Base-by-base conservation (phyloP, 2,113 vertebrate genomes). In the Psophia crepitans region DNA sequence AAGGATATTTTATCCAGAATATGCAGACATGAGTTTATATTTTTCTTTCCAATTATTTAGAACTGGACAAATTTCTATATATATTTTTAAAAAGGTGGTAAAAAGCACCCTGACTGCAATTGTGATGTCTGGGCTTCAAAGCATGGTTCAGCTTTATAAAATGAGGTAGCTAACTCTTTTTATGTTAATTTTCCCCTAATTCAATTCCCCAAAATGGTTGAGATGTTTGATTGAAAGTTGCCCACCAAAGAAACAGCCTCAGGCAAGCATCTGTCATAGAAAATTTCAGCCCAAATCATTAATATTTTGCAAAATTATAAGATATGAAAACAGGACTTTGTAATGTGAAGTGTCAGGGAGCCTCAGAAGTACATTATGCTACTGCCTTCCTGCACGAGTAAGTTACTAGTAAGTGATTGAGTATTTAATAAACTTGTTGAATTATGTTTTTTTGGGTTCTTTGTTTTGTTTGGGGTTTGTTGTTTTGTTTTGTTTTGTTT, bases 281-380 rank as follows among this genome's bases (percentile, higher is more conserved):
- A 95, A 87, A 75, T 43, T 58, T 84, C 28, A 89, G 26, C 41
- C 80, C 44, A 84, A 64, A 91, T 82, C 65, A 91, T 95, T 87
- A 91, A 73, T 95, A 95, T 90, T 91, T 91, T 84, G 53, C 63
- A 85, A 76, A 96, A 83, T 85, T 73, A 54, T 64, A 76, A 91
- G 11, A 9, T 69, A 8, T 82, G 43, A 87, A 86, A 84, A 74
- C 7, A 73, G 15, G 4, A 7, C 82, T 87, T 82, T 93, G 33
- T 91, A 82, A 73, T 89, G 71, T 43, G 44, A 87, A 78, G 27
- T 65, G 53, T 87, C 84, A 87, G 65, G 24, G 15, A 91, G 12
- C 33, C 35, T 73, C 84, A 44, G 26, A 21, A 56, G 33, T 76
- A 64, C 13, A 22, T 68, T 75, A n/a, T 41, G 8, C 65, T 89